Base-by-base conservation (phyloP, 2,113 vertebrate genomes). In the Buteo buteo region DNA sequence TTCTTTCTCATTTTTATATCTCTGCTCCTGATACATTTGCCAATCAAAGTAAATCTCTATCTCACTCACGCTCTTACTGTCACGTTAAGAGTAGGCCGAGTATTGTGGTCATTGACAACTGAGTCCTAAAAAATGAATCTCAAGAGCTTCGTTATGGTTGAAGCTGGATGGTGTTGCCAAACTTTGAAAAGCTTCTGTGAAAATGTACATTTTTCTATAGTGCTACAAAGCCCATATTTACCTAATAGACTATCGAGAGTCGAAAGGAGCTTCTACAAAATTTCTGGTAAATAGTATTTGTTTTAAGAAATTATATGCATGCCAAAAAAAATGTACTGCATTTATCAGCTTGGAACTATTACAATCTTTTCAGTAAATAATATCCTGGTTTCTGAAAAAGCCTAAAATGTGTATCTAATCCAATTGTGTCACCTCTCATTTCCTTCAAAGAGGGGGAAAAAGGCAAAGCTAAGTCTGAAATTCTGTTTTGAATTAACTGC, bases 401-500 rank as follows among this genome's bases (percentile, higher is more conserved):
- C 18, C 81, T 91, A 49, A 88, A 79, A 76, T 72, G 29, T 95
- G 50, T 66, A n/a, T 82, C 91, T 92, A 94, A 96, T 94, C 94
- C 86, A 85, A 74, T 80, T 91, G 55, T 96, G 82, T 94, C 92
- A 93, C 85, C 67, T 97, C 86, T 94, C 89, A 81, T 92, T 94
- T 97, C 92, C 81, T 73, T 90, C 71, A 93, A 88, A 96, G 70
- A 79, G 7, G 14, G 16, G 36, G 57, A 3, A 31, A 82, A 89
- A 91, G 62, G 71, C 79, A 87, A 94, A 95, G 52, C 65, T 85
- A 70, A 85, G 77, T 69, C 54, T 87, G 79, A 92, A 93, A 85
- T 86, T 34, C 92, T 95, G 96, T 67, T 92, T 94, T 94, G 79
- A 96, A 97, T 97, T 96, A 97, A 96, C 94, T 94, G 84, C 83